Conservation (phyloP, 2,888 invertebrate species). For the Sisyra terminalis region DNA sequence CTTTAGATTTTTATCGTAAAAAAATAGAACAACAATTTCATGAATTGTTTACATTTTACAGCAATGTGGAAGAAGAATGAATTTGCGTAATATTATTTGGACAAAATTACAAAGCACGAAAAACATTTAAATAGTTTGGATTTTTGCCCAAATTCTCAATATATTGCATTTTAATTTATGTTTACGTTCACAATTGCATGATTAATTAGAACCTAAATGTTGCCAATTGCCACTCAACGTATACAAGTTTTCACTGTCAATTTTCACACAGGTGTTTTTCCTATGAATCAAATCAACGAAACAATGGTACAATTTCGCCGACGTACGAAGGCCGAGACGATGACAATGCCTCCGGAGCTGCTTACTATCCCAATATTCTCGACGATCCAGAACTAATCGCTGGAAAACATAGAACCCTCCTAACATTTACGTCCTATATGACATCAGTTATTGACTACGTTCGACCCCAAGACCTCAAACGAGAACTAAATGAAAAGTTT, state of each 20-base stretch:
- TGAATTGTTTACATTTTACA: background rate
- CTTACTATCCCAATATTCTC: slow-evolving; percentile 74
- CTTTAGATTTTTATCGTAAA: slow-evolving; percentile 4
- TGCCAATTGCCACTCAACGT: slow-evolving; percentile 3
- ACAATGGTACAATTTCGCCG: slow-evolving; percentile 29
- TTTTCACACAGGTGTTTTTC: slow-evolving; percentile 49
- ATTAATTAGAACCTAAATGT: slow-evolving; percentile 9
- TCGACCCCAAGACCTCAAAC: slow-evolving; percentile 86
- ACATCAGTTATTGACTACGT: slow-evolving; percentile 95
- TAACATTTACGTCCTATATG: slow-evolving; percentile 81
- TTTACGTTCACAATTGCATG: background rate
- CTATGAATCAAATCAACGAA: slow-evolving; percentile 47
- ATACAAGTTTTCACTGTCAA: background rate
- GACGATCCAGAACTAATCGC: slow-evolving; percentile 89
- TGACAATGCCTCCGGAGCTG: slow-evolving; percentile 14
- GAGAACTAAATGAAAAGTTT: slow-evolving; percentile 94
- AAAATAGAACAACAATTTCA: background rate
- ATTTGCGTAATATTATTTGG: background rate
- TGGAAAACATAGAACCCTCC: slow-evolving; percentile 71
- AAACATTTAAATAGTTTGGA: too few relatives aligned
- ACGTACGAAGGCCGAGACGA: slow-evolving; percentile 32
- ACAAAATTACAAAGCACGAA: too few relatives aligned
- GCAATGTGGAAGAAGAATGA: background rate
- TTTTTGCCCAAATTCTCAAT: slow-evolving; percentile 10
- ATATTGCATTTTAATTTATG: slow-evolving; percentile 5